Evolutionary conservation across 2,113 vertebrate species (phyloP).

Genomic region (Cairina moschata): DNA sequence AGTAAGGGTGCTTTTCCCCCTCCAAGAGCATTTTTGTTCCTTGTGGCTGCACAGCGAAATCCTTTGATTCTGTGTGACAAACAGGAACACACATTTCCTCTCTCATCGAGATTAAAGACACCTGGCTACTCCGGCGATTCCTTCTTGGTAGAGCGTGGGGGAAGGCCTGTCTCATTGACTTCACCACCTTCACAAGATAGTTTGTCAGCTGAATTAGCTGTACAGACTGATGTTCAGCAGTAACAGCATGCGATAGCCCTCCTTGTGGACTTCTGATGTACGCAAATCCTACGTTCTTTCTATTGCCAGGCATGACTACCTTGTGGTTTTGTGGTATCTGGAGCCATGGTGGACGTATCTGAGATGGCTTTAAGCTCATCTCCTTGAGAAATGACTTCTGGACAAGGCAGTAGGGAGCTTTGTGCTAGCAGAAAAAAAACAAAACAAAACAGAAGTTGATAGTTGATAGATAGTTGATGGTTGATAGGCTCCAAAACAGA

Average conservation of each 20-base stretch:
- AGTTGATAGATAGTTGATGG: too few relatives aligned
- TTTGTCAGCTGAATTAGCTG: not conserved
- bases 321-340: not conserved
- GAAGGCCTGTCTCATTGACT: slow-evolving; percentile 4
- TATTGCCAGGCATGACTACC: not conserved
- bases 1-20: not conserved
- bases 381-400: not conserved
- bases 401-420: not conserved
- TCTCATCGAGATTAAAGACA: slow-evolving; percentile 23
- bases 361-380: not conserved
- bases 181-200: not conserved
- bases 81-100: not conserved
- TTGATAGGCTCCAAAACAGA: not conserved
- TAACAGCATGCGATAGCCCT: not conserved
- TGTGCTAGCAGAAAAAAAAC: not conserved
- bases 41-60: slow-evolving; percentile 27
- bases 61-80: slow-evolving; percentile 43
- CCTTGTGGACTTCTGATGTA: not conserved
- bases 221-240: not conserved
- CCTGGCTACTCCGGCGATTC: not conserved
- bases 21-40: slow-evolving; percentile 7
- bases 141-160: not conserved
- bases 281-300: not conserved
- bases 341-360: not conserved
- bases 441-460: too few relatives aligned